These are phyloP conservation scores for Thymelicus acteon DNA, from an alignment of 2,888 invertebrate genomes.

Conservation along the genomic window DNA sequence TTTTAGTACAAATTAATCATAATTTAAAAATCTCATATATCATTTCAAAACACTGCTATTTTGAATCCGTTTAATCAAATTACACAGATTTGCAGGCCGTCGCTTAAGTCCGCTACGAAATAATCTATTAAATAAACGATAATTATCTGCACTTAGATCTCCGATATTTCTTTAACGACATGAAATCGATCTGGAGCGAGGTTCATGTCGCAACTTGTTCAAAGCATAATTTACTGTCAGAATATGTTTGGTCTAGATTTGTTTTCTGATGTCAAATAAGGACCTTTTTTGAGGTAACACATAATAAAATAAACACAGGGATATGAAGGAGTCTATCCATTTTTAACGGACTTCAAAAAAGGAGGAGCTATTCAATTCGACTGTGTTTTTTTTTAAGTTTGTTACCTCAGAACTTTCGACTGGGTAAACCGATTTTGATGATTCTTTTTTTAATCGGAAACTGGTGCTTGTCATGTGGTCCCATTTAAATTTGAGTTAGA, in stretches of 20 bases:
- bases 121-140: constrained; percentile 29
- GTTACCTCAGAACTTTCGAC: too few relatives aligned
- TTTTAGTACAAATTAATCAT: too few relatives aligned
- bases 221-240: constrained; percentile 7
- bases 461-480: too few relatives aligned
- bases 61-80: not conserved
- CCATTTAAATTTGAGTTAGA: too few relatives aligned
- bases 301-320: too few relatives aligned
- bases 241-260: constrained; percentile 18
- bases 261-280: not conserved
- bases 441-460: too few relatives aligned
- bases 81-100: constrained; percentile 8
- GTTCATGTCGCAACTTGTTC: constrained; percentile 28
- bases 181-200: constrained; percentile 30
- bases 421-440: too few relatives aligned
- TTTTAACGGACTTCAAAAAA: too few relatives aligned
- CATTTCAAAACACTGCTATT: constrained; percentile 1
- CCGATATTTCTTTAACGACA: constrained; percentile 32
- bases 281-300: not conserved
- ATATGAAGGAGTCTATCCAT: too few relatives aligned
- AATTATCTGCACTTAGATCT: constrained; percentile 29
- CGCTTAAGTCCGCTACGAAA: constrained; percentile 13
- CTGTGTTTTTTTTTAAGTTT: too few relatives aligned
- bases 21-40: too few relatives aligned
- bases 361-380: too few relatives aligned